Conservation (phyloP, 2,113 vertebrate genomes). For the Microcebus tavaratra region DNA sequence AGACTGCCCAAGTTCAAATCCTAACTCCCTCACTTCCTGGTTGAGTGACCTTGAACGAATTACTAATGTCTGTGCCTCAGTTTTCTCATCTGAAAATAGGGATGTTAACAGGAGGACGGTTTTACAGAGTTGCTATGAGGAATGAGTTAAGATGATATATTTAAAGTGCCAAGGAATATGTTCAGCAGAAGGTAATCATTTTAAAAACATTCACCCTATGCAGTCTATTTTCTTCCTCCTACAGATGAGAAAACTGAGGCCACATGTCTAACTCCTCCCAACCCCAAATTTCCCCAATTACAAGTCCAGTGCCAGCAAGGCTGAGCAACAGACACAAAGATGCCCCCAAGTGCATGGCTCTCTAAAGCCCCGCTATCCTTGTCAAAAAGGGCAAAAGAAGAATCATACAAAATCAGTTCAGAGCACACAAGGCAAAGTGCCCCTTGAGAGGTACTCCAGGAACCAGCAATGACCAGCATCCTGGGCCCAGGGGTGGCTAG, state of each 20-base stretch:
- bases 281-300: not conserved
- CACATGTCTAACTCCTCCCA: not conserved
- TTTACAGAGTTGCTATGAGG: not conserved
- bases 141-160: not conserved
- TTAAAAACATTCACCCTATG: not conserved
- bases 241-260: not conserved
- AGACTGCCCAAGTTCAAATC: not conserved
- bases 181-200: not conserved
- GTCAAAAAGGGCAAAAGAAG: not conserved
- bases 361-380: not conserved
- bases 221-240: not conserved
- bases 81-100: slow-evolving; percentile 49
- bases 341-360: not conserved
- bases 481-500: not conserved
- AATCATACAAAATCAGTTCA: not conserved
- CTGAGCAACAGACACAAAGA: not conserved
- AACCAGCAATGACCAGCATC: not conserved
- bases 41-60: slow-evolving; percentile 52
- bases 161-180: not conserved
- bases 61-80: not conserved
- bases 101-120: not conserved
- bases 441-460: not conserved
- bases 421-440: not conserved
- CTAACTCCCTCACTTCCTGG: not conserved
- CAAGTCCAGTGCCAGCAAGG: not conserved